These are phyloP conservation scores for Drosophila multiciliata DNA, from an alignment of 2,888 invertebrate species.

Conservation along the genomic window DNA sequence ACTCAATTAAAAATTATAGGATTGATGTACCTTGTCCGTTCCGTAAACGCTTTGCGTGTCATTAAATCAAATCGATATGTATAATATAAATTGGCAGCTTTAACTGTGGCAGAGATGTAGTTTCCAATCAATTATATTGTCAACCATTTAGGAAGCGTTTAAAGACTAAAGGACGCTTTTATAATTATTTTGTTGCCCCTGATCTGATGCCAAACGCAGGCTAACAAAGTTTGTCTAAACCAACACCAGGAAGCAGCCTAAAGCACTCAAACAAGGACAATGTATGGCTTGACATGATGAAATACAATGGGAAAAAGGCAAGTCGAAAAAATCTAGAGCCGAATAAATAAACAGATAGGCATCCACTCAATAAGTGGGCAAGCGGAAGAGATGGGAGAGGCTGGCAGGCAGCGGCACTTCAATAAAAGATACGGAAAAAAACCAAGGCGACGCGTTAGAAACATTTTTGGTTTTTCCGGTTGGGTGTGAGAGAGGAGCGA, in stretches of 20 bases:
- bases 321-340: constrained; percentile 27
- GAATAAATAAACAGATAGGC: constrained; percentile 67
- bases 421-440: constrained; percentile 31
- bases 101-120: neutral
- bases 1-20: constrained; percentile 41
- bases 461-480: constrained; percentile 15
- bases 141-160: constrained; percentile 31
- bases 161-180: constrained; percentile 15
- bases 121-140: neutral
- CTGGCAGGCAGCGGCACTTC: constrained; percentile 3
- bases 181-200: constrained; percentile 18
- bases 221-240: constrained; percentile 76
- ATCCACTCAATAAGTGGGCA: constrained; percentile 15
- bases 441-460: constrained; percentile 45
- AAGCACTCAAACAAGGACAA: constrained; percentile 59
- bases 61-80: constrained; percentile 17
- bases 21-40: constrained; percentile 11
- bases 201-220: constrained; percentile 72
- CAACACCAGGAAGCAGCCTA: constrained; percentile 56
- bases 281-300: constrained; percentile 40
- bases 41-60: constrained; percentile 15
- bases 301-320: constrained; percentile 8
- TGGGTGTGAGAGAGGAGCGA: neutral
- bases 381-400: neutral
- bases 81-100: constrained; percentile 5